Percentiles rank a stretch among this genome's conserved stretches.
Conservation (phyloP, 2,797 vertebrate species). For the Typhlichthys subterraneus region DNA sequence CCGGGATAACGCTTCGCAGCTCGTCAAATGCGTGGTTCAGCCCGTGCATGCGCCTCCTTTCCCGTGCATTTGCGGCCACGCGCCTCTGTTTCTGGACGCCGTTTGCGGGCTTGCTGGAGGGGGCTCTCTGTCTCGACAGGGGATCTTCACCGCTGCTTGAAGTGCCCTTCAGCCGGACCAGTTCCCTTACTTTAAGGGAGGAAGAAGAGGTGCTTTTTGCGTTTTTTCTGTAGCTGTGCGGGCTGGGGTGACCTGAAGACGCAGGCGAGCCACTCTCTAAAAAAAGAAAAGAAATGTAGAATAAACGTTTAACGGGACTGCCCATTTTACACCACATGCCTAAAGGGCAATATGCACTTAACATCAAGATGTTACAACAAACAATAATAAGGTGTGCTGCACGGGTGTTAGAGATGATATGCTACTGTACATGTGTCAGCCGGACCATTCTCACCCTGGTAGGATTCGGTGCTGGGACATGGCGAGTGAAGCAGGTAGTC, state of each 20-base stretch:
- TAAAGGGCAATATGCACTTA: no score
- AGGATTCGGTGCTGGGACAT: slow-evolving; percentile 72
- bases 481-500: slow-evolving; percentile 85
- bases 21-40: slow-evolving; percentile 96
- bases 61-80: slow-evolving; percentile 92
- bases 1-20: slow-evolving; percentile 95
- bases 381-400: no score
- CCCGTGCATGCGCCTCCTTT: slow-evolving; percentile 94
- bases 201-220: slow-evolving; percentile 63
- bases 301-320: background rate
- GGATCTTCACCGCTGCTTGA: slow-evolving; percentile 57
- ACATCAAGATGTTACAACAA: no score
- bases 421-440: background rate
- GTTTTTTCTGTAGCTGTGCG: slow-evolving; percentile 60
- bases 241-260: slow-evolving; percentile 66
- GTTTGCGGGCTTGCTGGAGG: slow-evolving; percentile 73
- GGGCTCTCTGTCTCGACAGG: slow-evolving; percentile 75
- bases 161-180: slow-evolving; percentile 73
- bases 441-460: slow-evolving; percentile 55
- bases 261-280: slow-evolving; percentile 72
- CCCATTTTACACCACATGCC: background rate
- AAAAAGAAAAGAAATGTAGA: slow-evolving; percentile 12
- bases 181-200: slow-evolving; percentile 74
- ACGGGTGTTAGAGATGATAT: no score
- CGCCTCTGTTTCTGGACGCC: slow-evolving; percentile 90